Base-by-base conservation (phyloP, 2,113 vertebrate genomes). In the Leiothrix lutea region DNA sequence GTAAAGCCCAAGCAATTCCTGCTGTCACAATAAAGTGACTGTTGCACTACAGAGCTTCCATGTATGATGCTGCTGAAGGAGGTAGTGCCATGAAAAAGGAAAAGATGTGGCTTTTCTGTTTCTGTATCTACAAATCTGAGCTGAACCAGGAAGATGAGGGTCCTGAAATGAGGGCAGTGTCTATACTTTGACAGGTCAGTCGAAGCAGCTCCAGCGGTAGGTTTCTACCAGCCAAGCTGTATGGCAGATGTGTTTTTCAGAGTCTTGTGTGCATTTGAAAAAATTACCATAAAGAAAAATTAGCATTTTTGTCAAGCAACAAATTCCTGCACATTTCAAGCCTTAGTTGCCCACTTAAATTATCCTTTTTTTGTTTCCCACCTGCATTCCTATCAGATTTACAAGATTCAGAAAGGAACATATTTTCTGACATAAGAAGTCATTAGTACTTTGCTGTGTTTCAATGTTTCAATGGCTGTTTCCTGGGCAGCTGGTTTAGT, bases 361-460 rank as follows among this genome's bases (percentile, higher is more conserved):
- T 15, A 15, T 58, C 22, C 13, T 24, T 74, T 74, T 74, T 75
- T 70, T 42, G 51, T 21, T 57, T 2, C 57, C 14, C 33, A 60
- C 8, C 11, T 72, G 4, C 17, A 47, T 44, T 73, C 6, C 24
- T 80, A 24, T 48, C 51, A 66, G 8, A 11, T 78, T 65, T 74
- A 58, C 19, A 47, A 25, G 9, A 17, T 25, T n/a, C 42, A 48
- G 0, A 5, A 87, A 58, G 6, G 6, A 17, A 29, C 1, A 0
- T 48, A 19, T 81, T 74, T 91, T 74, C 20, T 66, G 25, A 16
- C 11, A 14, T 31, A 83, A 31, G 4, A 80, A 75, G 24, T 48
- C 7, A 24, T 61, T 44, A 44, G 8, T 65, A n/a, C 24, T 69
- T 77, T 24, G 0, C 14, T 48, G 10, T 83, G 42, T n/a, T 65